Percentiles rank a stretch among this genome's conserved stretches.
phyloP scores from a whole-genome alignment of 2,113 vertebrate species.

The Agelaius tricolor region DNA sequence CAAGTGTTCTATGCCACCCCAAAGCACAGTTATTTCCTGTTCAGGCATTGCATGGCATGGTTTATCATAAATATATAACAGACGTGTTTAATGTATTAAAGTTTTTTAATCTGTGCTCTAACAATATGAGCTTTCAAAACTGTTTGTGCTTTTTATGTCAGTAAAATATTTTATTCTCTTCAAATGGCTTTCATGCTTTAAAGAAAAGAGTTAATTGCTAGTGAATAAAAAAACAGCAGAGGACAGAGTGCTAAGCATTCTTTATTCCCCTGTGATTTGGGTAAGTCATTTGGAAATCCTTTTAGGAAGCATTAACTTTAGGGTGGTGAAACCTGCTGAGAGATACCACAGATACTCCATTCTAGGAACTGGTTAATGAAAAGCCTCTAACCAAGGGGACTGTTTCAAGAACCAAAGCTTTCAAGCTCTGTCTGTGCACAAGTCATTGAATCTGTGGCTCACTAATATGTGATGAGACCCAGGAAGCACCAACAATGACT shows the following conservation, averaged over 20 bases:
- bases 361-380: background rate
- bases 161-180: background rate
- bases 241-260: background rate
- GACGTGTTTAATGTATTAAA: background rate
- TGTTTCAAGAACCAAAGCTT: background rate
- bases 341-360: background rate
- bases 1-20: background rate
- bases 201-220: background rate
- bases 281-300: background rate
- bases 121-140: background rate
- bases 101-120: background rate
- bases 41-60: slow-evolving; percentile 25
- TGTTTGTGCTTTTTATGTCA: background rate
- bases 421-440: background rate
- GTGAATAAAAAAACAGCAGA: background rate
- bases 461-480: background rate
- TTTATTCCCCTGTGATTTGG: background rate
- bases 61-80: background rate
- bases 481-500: background rate
- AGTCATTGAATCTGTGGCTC: background rate
- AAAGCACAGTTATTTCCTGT: background rate
- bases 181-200: background rate
- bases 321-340: background rate
- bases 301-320: background rate
- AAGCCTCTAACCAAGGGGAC: background rate